Base-by-base conservation (phyloP, 2,888 invertebrate species). In the Crocallis elinguaria region DNA sequence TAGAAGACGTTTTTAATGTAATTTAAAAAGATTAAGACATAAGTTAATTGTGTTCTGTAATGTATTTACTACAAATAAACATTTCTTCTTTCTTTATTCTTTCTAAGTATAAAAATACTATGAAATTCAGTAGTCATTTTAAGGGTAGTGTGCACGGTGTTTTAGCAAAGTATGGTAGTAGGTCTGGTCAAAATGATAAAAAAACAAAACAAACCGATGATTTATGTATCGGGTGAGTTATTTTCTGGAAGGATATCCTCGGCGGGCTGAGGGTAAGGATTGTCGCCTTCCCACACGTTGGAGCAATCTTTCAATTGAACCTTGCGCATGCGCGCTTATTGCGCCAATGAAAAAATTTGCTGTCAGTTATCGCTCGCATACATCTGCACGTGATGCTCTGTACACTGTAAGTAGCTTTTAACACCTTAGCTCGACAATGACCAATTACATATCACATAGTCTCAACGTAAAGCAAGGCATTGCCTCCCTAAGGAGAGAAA, bases 221-320 rank as follows among this genome's bases (percentile, higher is more conserved):
- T 77, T 74, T 76, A 74, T 73, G 67, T 69, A 70, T 71, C 69
- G 66, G 72, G 68, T 48, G 70, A 72, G 75, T 82, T 82, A 82
- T 82, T 79, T 88, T 89, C 84, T 90, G 90, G 91, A 91, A 91
- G 90, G 90, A 90, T 86, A 90, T 91, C 89, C 90, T 84, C 85
- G 78, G 71, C 76, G 51, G 59, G 69, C 73, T 79, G 82, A 81
- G 85, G 87, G 85, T 83, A 85, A 84, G 83, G 74, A 79, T 82
- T 82, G 80, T 78, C 78, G 79, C 75, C 88, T 84, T 85, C 89
- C 90, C 90, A 88, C 90, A 85, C 83, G 69, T 64, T 66, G 59
- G 59, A 66, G 81, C 83, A 90, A 91, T 91, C 82, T 89, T 91
- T 60, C 91, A 91, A 91, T 91, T 91, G 86, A 88, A 77, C 62